A percentile compares a stretch with the other conserved stretches of the same genome.
Conservation (phyloP, 2,888 invertebrate species). For the Digitonthophagus gazella region DNA sequence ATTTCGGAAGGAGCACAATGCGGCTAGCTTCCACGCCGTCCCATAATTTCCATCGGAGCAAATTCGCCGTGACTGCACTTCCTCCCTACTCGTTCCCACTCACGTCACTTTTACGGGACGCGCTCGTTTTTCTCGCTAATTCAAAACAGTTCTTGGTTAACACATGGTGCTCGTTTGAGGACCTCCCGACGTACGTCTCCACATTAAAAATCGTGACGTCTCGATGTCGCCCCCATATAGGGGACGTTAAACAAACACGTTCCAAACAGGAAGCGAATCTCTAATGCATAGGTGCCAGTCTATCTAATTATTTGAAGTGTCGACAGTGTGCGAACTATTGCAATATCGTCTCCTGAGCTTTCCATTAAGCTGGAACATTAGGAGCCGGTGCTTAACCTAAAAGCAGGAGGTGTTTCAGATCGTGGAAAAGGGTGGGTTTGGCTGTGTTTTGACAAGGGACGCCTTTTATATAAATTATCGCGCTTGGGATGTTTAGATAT, state of each 20-base stretch:
- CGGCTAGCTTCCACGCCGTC: constrained; percentile 24
- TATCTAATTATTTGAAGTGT: background rate
- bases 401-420: background rate
- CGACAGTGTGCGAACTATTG: background rate
- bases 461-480: constrained; percentile 27
- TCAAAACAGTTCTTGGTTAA: constrained; percentile 36
- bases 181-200: constrained; percentile 6
- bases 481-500: constrained; percentile 23
- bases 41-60: constrained; percentile 41
- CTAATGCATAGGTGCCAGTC: background rate
- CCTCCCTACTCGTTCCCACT: constrained; percentile 34
- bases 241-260: background rate
- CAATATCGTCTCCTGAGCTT: background rate
- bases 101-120: constrained; percentile 30
- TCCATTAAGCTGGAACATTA: background rate
- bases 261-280: background rate
- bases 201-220: background rate
- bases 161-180: background rate
- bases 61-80: constrained; percentile 45
- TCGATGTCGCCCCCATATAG: background rate
- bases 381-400: background rate
- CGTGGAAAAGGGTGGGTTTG: constrained; percentile 8
- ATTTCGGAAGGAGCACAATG: constrained; percentile 32
- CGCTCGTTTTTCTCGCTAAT: constrained; percentile 46
- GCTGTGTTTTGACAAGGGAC: constrained; percentile 23